Evolutionary conservation across 2,113 vertebrate species (phyloP), one percentile per base, ranked within the genome.

Genomic region (Trematomus loennbergii): DNA sequence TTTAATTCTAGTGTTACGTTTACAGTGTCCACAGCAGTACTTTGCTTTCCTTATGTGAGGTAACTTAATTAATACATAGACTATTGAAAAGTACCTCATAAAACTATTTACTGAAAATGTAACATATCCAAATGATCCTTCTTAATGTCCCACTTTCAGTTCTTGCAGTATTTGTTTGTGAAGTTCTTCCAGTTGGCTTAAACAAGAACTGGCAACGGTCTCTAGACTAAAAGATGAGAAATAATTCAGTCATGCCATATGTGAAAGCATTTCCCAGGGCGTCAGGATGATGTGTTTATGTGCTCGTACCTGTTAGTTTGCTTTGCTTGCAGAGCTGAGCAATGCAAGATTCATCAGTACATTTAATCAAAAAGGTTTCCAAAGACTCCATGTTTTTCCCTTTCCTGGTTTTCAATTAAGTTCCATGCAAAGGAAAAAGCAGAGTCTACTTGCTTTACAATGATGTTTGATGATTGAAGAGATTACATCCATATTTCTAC

Each of bases 171-270:
- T n/a, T 50, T 15, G 25, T 49, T 7, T 15, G 62, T 25, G 4
- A 40, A 15, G 1, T 36, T 62, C 57, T 36, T 36, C 40, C 10
- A 48, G 17, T 55, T 48, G 4, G 13, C 3, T 33, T 67, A 12
- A 33, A n/a, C 46, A 46, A 36, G 12, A 86, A 55, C 40, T 75
- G 17, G 43, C 74, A 72, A 4, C 25, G 45, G 43, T 22, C 49
- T 80, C 72, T 15, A 52, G 65, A 60, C 79, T 84, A 80, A 82
- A 29, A 49, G 63, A 55, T 36, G 5, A 86, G 63, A 63, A 90
- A 91, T 89, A 82, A 91, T 92, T 91, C 33, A 90, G 70, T 54
- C 40, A 36, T 75, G 49, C 85, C 88, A 88, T 65, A 84, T 87
- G 87, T 87, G 49, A 68, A 66, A 45, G 43, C 29, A 61, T 58